Conservation (phyloP, 2,113 vertebrate genomes). For the Scomber colias region DNA sequence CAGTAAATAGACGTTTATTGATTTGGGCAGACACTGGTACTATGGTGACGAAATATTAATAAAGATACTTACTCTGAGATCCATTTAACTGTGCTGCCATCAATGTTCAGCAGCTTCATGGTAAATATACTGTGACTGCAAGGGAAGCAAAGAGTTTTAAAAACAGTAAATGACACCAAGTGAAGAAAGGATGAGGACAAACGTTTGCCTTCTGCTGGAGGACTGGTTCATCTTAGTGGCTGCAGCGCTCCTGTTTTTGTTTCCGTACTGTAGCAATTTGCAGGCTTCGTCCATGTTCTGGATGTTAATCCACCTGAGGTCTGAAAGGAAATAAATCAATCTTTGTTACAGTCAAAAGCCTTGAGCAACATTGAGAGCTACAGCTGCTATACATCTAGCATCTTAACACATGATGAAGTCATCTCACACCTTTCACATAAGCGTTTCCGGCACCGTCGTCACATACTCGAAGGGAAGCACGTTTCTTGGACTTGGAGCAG, state of each 20-base stretch:
- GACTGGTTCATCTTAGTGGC: conserved; percentile 92
- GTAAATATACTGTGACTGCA: conserved; percentile 92
- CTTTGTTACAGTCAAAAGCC: not conserved
- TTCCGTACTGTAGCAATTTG: conserved; percentile 88
- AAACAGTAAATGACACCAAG: not conserved
- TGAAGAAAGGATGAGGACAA: no score
- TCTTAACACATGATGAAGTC: not conserved
- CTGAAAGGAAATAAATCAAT: conserved; percentile 64
- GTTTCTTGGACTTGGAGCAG: conserved; percentile 84
- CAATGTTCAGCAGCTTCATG: conserved; percentile 88
- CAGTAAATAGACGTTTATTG: no score
- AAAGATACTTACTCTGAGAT: conserved; percentile 87
- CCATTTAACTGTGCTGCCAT: conserved; percentile 73
- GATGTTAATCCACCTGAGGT: conserved; percentile 90
- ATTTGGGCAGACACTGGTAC: no score
- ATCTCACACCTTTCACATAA: conserved; percentile 87
- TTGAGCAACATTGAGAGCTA: not conserved
- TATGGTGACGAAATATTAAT: not conserved
- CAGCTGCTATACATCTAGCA: not conserved
- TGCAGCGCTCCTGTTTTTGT: conserved; percentile 91
- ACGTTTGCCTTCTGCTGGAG: conserved; percentile 90
- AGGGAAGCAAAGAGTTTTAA: not conserved
- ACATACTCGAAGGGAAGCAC: conserved; percentile 86
- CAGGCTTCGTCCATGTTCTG: conserved; percentile 85
- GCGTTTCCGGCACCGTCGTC: conserved; percentile 89